Evolutionary conservation across 2,113 vertebrate genomes (phyloP), one percentile per base, ranked within the genome.

Genomic region (Tachycineta bicolor): DNA sequence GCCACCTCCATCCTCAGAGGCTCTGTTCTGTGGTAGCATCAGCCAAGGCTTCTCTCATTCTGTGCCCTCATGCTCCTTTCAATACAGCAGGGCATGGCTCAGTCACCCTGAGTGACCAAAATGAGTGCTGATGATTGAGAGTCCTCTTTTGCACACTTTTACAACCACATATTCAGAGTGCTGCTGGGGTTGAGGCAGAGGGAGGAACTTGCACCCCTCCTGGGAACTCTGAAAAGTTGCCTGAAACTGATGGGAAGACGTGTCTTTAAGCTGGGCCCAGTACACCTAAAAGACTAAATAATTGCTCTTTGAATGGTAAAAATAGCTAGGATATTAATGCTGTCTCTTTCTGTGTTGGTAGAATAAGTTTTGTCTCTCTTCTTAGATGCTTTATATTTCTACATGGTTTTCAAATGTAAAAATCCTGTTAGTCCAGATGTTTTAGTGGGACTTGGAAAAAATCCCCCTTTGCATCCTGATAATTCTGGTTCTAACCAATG

Each of bases 181-280:
- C 34, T 86, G 25, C 59, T 74, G 58, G 63, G 21, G 22, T n/a
- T 53, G 14, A 75, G 26, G 25, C 3, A 10, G 52, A 29, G 33
- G 41, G 17, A 65, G 19, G 41, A 19, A 49, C 25, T 77, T 0
- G 0, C 1, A 15, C 37, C 3, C 1, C 24, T 58, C 22, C 29
- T 11, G 5, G 6, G 8, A 59, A 14, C 21, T 49, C 29, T 70
- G 46, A 22, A 70, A 65, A 79, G 53, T 37, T 11, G 6, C 33
- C 33, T 73, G 50, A 63, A 80, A 39, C n/a, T 29, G 7, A 17
- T 62, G 63, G 47, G 43, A 63, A 80, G 14, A 74, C 29, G 7
- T 18, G 9, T 52, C 56, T 71, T 93, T 64, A 78, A 24, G 47
- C 39, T 75, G 52, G 68, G 18, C 5, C 43, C 24, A 14, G 10